Evolutionary conservation across 2,113 vertebrate species (phyloP).

Genomic region (Osmerus mordax): DNA sequence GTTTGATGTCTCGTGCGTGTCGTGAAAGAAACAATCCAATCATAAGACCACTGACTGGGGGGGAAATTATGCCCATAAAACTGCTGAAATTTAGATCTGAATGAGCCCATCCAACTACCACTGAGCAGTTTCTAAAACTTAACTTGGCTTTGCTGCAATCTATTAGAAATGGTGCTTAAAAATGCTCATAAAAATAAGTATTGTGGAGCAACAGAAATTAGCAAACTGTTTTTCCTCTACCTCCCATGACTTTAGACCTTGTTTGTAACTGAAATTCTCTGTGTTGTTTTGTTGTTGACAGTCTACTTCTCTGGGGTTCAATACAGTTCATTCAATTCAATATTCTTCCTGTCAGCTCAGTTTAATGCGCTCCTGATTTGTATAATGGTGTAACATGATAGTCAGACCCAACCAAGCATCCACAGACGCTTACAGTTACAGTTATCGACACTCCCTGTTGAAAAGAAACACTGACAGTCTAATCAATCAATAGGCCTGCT

Average conservation of each 20-base stretch:
- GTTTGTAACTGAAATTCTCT: too few relatives aligned
- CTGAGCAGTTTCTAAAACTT: not conserved
- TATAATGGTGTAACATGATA: constrained; percentile 1
- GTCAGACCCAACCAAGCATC: not conserved
- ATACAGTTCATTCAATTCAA: too few relatives aligned
- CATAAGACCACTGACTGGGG: not conserved
- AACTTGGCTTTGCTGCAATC: not conserved
- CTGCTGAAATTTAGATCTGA: not conserved
- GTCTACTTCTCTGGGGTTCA: too few relatives aligned
- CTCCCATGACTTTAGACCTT: too few relatives aligned
- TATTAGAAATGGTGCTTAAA: not conserved
- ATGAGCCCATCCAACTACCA: not conserved
- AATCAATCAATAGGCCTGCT: constrained; percentile 1
- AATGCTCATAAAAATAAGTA: too few relatives aligned
- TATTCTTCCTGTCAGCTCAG: too few relatives aligned
- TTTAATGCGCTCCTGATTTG: not conserved
- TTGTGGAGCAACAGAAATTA: too few relatives aligned
- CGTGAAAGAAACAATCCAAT: not conserved
- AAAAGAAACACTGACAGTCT: not conserved
- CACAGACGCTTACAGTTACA: not conserved
- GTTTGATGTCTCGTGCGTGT: too few relatives aligned
- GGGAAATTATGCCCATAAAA: too few relatives aligned
- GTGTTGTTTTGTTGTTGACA: too few relatives aligned
- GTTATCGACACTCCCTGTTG: not conserved
- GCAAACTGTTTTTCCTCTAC: too few relatives aligned